A percentile compares a stretch with the other conserved stretches of the same genome.
Evolutionary conservation across 2,888 invertebrate genomes (phyloP).

Genomic region (Trissolcus japonicus): DNA sequence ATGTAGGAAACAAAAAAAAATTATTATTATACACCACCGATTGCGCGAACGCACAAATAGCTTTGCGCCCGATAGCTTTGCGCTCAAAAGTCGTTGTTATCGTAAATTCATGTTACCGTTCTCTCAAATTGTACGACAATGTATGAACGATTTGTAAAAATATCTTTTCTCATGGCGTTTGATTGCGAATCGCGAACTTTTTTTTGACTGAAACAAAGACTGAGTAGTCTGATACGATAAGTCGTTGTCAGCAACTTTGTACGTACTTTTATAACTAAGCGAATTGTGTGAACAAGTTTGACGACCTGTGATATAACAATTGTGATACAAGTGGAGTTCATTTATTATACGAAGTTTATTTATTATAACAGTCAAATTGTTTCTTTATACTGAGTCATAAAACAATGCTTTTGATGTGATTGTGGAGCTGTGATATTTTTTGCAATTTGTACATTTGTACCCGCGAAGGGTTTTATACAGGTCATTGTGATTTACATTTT

Average conservation of each 20-base stretch:
- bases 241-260: constrained; percentile 3
- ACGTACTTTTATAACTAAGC: not conserved
- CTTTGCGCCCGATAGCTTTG: constrained; percentile 24
- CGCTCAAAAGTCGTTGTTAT: constrained; percentile 28
- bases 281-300: constrained; percentile 4
- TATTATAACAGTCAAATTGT: not conserved
- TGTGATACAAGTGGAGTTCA: not conserved
- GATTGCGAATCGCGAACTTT: constrained; percentile 33
- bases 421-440: not conserved
- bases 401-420: not conserved
- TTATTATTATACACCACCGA: constrained; percentile 52
- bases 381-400: not conserved
- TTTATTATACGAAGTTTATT: not conserved
- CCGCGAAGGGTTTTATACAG: constrained; percentile 1
- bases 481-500: not conserved
- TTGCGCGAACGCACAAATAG: constrained; percentile 23
- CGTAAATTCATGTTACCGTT: constrained; percentile 38
- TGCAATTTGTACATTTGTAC: not conserved
- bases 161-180: constrained; percentile 6
- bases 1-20: constrained; percentile 14
- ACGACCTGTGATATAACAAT: constrained; percentile 1
- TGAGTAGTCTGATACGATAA: not conserved
- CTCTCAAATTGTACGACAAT: constrained; percentile 35
- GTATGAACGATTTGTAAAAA: constrained; percentile 43
- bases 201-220: constrained; percentile 2